Percentiles rank a stretch among this genome's conserved stretches.
Evolutionary conservation across 2,113 vertebrate genomes (phyloP).

Genomic region (Chamaea fasciata): DNA sequence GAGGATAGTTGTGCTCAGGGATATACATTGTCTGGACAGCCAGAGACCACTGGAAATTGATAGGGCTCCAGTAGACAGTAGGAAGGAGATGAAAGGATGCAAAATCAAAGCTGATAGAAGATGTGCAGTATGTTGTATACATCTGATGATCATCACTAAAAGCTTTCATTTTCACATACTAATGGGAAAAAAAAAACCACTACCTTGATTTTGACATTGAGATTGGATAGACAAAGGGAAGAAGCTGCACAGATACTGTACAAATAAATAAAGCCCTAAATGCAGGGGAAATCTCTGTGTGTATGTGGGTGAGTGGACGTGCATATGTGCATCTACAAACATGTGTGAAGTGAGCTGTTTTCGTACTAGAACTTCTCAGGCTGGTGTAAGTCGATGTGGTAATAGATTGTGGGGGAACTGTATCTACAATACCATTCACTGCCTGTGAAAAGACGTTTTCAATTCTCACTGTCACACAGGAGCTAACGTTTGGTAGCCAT

Average conservation of each 20-base stretch:
- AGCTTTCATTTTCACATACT: not conserved
- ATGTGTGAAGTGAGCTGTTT: not conserved
- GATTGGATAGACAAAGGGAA: not conserved
- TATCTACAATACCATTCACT: not conserved
- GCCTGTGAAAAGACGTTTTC: not conserved
- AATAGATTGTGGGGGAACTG: not conserved
- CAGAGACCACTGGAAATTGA: not conserved
- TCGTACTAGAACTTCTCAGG: not conserved
- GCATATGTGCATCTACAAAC: not conserved
- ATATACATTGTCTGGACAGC: not conserved
- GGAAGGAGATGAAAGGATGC: not conserved
- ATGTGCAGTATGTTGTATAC: not conserved
- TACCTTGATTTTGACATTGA: not conserved
- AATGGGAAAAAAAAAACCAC: not conserved
- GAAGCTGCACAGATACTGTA: not conserved
- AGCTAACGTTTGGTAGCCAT: not conserved
- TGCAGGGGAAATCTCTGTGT: not conserved
- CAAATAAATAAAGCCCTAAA: not conserved
- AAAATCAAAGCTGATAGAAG: not conserved
- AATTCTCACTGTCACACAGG: not conserved
- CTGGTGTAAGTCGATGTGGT: not conserved
- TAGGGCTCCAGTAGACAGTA: not conserved
- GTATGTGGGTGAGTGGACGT: not conserved
- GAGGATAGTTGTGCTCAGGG: not conserved
- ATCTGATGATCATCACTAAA: not conserved